These are phyloP conservation scores for Hylaea fasciaria DNA, from an alignment of 2,888 invertebrate genomes.

Conservation along the genomic window DNA sequence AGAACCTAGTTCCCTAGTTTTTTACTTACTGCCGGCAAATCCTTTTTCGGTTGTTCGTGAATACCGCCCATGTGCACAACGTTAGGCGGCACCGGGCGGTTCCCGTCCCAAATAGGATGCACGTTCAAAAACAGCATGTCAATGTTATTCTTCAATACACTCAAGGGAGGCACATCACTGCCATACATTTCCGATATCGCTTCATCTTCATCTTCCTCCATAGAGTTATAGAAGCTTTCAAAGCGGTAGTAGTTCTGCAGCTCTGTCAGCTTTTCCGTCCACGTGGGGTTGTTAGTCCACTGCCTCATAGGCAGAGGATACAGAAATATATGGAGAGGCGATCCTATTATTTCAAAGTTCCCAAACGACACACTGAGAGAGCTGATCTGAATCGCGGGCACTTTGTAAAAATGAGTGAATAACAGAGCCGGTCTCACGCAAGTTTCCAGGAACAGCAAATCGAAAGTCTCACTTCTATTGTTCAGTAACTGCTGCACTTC, in stretches of 20 bases:
- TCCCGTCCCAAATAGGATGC: constrained; percentile 54
- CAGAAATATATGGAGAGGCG: constrained; percentile 41
- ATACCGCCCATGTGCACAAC: constrained; percentile 63
- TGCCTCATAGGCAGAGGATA: constrained; percentile 24
- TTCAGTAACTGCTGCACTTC: constrained; percentile 45
- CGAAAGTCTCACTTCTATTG: constrained; percentile 44
- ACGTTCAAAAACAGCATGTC: constrained; percentile 60
- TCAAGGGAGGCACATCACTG: constrained; percentile 9
- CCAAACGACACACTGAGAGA: constrained; percentile 47
- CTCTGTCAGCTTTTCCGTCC: constrained; percentile 45
- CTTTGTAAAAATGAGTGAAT: constrained; percentile 48
- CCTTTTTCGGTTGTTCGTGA: constrained; percentile 49
- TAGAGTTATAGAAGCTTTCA: neutral
- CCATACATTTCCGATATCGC: constrained; percentile 28
- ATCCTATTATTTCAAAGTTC: constrained; percentile 40
- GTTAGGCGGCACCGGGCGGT: constrained; percentile 60
- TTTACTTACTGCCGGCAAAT: constrained; percentile 32
- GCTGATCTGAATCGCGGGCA: constrained; percentile 53
- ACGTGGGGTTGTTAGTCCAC: constrained; percentile 5
- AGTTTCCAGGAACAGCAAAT: constrained; percentile 54
- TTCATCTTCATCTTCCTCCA: constrained; percentile 35
- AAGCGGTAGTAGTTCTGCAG: constrained; percentile 27
- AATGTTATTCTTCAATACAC: constrained; percentile 31
- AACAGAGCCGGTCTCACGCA: constrained; percentile 38
- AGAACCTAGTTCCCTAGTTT: too few species aligned